Base-by-base conservation (phyloP, 2,113 vertebrate genomes). In the Spermophilus dauricus region DNA sequence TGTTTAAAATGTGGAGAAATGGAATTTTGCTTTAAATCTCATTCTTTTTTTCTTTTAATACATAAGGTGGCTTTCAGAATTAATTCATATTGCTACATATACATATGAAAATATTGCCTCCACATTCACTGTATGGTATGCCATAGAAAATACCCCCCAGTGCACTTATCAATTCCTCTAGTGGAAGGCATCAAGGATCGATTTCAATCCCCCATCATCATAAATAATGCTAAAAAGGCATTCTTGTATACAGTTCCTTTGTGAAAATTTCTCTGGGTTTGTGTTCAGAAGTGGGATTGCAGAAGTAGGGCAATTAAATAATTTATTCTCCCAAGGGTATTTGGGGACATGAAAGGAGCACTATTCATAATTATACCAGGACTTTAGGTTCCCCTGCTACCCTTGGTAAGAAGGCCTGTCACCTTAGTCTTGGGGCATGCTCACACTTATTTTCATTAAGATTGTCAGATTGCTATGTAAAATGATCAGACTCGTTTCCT, bases 1-100 rank as follows among this genome's bases (percentile, higher is more conserved):
- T 48, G 86, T 91, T 92, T 58, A 26, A 95, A 83, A 84, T 77
- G 34, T 93, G 32, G 58, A 28, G 4, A 89, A 87, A 22, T 22
- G 17, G 13, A n/a, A 86, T 86, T 51, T 94, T 89, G 42, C 24
- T 87, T 89, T 65, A 80, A 80, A 81, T 89, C 37, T 96, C 53
- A 78, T 77, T 73, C 22, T 72, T 81, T 94, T 56, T 96, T 90
- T 5, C 4, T 53, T 89, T 90, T 76, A n/a, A 91, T n/a, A 53
- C 16, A 61, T 81, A 67, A 72, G 89, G 89, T 86, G 95, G 20
- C 28, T 75, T 95, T 89, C 45, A 84, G 80, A 84, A 86, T 89
- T 5, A 78, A 78, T 61, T 45, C 9, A 48, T 70, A 65, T 61
- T 48, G 12, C 32, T 45, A 69, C 28, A 56, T 48, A 69, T 22